Evolutionary conservation across 2,888 invertebrate species (phyloP), one percentile per base, ranked within the genome.

Genomic region (Ethmia dodecea): DNA sequence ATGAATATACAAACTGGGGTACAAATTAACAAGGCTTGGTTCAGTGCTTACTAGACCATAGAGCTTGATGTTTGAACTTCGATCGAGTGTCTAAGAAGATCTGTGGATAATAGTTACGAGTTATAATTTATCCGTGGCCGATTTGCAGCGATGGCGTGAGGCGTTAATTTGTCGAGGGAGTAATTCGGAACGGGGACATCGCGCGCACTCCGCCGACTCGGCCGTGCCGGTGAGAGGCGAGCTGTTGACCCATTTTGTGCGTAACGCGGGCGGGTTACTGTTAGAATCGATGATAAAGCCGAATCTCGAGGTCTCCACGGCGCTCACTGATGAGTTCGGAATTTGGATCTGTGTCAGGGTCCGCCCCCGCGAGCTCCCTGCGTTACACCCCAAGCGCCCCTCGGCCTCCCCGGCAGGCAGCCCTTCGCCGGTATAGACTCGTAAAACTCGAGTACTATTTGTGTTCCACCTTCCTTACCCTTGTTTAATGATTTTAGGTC

Each of bases 321-420:
- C 63, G 72, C 64, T 73, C 70, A 65, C 75, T 78, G 80, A 83
- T 78, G 77, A 71, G 72, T 72, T 67, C 59, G 72, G 77, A 71
- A 72, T 72, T 66, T 56, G 73, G 76, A 83, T 83, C 81, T 81
- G 76, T 84, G 86, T 86, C 86, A 84, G 78, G 84, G 86, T 79
- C 69, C 74, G 69, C 72, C 75, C 74, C 73, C 66, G 76, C 79
- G 71, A 74, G 56, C 77, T 64, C 78, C 69, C 75, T 67, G 60
- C 65, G 58, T 56, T 57, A 59, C 55, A 56, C 43, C 51, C 59
- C 53, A 43, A 24, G 42, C 40, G 37, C 42, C 43, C 24, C 43
- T 49, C 69, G 51, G 64, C 55, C 56, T 47, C 52, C 43, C 11
- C 26, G 6, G 11, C 26, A 10, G 52, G 50, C 62, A 58, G 57